Base-by-base conservation (phyloP, 2,797 vertebrate genomes). In the Labroides dimidiatus region DNA sequence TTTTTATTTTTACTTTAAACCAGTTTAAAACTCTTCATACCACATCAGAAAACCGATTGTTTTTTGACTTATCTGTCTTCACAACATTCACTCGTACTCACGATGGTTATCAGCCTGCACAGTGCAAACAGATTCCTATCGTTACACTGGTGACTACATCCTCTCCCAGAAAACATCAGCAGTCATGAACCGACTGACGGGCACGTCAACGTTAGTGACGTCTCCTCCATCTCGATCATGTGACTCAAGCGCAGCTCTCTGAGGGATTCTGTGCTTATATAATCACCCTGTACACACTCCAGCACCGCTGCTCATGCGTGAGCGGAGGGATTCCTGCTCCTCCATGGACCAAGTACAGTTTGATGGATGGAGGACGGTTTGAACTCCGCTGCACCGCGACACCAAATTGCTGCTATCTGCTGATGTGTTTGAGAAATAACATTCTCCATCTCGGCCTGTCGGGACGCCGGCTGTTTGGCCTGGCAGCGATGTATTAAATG, bases 401-500 rank as follows among this genome's bases (percentile, higher is more conserved):
- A 70, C 80, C 80, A 90, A 91, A 91, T 88, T 91, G 84, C 86
- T 77, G 79, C 85, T 84, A 90, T 90, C 87, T 87, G 89, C 88
- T 87, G 87, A 91, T 90, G 77, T 85, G 84, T 86, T 85, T 83
- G 85, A 91, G 87, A 86, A 89, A 91, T 89, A 91, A 90, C 90
- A 85, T 88, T 89, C 88, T 92, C 90, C 87, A 89, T 92, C 88
- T 91, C 21, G 7, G 58, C 74, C 86, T 89, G 87, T 90, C 87
- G 71, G 78, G 72, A 80, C 52, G 83, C 84, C 87, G 90, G 50
- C 86, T 91, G 78, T 84, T 84, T 82, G 87, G 87, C 90, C 91
- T 84, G 77, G 73, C 79, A 84, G 91, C 84, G 23, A 84, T 85
- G 84, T 91, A 91, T 91, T 93, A 93, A 93, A 92, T 86, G 82